These are phyloP conservation scores for Actinernus sp. DNA, from an alignment of 92 coral and sea anemone species.

Conservation along the genomic window DNA sequence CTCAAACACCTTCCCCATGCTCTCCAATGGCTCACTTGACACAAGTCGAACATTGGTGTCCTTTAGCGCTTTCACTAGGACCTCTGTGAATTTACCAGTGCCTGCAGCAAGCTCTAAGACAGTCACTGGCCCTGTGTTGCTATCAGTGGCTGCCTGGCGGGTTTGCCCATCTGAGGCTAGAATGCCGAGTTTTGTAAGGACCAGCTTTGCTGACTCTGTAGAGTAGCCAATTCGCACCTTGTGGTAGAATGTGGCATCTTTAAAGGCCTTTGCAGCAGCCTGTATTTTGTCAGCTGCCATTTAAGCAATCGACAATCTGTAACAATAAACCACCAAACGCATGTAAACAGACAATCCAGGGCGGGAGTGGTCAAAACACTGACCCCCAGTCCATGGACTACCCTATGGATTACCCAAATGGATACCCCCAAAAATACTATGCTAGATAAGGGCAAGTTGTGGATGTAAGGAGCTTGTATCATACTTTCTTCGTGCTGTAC, in stretches of 20 bases:
- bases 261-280: constrained; percentile 21
- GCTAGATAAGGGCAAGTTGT: too few species aligned
- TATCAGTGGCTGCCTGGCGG: neutral
- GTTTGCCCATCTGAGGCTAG: neutral
- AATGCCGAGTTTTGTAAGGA: constrained; percentile 18
- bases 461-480: too few species aligned
- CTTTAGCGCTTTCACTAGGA: constrained; percentile 30
- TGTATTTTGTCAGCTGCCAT: neutral
- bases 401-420: too few species aligned
- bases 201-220: constrained; percentile 14
- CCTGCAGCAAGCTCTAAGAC: constrained; percentile 49
- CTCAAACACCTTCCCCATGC: constrained; percentile 36
- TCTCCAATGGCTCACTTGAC: constrained; percentile 50
- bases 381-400: too few species aligned
- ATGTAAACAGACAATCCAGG: too few species aligned
- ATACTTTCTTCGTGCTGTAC: too few species aligned
- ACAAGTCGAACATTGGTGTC: constrained; percentile 11
- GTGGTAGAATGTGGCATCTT: constrained; percentile 24
- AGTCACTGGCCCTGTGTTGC: neutral
- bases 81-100: constrained; percentile 35
- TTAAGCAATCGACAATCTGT: too few species aligned
- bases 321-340: too few species aligned
- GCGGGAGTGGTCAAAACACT: too few species aligned
- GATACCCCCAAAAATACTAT: too few species aligned
- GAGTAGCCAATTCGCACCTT: constrained; percentile 15